Percentiles rank a stretch among this genome's conserved stretches.
Evolutionary conservation across 2,113 vertebrate genomes (phyloP).

Genomic region (Taurulus bubalis): DNA sequence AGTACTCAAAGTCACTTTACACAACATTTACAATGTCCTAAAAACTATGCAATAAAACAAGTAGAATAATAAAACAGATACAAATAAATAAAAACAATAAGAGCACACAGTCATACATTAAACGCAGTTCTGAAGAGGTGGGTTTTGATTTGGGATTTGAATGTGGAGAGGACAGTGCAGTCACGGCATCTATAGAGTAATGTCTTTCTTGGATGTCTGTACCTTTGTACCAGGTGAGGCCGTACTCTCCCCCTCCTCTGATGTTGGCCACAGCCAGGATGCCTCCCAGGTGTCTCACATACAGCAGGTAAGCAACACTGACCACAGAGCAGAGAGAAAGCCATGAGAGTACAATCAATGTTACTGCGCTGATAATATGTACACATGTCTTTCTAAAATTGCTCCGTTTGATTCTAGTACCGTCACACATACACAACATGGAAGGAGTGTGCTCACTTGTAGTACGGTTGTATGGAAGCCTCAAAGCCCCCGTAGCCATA

Average conservation of each 20-base stretch:
- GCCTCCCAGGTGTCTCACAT: conserved; percentile 82
- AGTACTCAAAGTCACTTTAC: no score
- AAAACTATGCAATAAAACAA: no score
- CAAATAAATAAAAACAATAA: no score
- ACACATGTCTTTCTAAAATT: no score
- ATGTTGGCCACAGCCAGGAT: conserved; percentile 85
- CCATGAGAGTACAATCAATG: neutral
- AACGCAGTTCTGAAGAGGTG: no score
- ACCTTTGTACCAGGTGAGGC: conserved; percentile 86
- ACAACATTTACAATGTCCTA: no score
- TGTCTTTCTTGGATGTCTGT: neutral
- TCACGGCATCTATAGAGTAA: no score
- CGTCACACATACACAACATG: neutral
- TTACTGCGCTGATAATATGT: neutral
- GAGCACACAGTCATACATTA: no score
- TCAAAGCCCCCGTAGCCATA: conserved; percentile 86
- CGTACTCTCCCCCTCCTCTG: conserved; percentile 84
- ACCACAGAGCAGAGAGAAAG: neutral
- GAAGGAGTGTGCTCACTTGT: conserved; percentile 73
- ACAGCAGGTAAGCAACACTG: conserved; percentile 82
- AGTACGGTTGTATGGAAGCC: conserved; percentile 79
- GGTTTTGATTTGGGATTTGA: no score
- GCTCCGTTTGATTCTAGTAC: no score
- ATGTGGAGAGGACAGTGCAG: no score
- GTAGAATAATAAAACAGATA: no score